Evolutionary conservation across 2,113 vertebrate species (phyloP).

Genomic region (Opisthocomus hoazin): DNA sequence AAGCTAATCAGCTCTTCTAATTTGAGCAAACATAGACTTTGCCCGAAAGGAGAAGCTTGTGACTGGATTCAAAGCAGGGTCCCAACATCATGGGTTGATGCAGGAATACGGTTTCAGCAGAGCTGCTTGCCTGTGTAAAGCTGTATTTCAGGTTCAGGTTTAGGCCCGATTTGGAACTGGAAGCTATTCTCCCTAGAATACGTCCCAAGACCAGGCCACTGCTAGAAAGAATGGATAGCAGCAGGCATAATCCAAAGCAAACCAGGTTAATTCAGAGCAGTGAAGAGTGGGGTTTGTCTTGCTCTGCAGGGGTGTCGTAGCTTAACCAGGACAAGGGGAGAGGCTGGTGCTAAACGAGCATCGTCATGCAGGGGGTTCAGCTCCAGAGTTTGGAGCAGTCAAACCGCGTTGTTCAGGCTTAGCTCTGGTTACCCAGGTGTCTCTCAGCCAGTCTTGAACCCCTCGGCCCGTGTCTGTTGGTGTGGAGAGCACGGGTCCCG

Average conservation of each 20-base stretch:
- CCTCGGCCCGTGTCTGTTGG: too few relatives aligned
- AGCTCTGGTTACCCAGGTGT: neutral
- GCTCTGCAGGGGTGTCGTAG: too few relatives aligned
- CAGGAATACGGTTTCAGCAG: neutral
- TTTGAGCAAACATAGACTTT: neutral
- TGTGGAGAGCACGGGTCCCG: neutral
- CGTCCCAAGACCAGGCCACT: neutral
- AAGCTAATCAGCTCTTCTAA: neutral
- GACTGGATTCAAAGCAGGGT: neutral
- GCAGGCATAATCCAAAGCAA: too few relatives aligned
- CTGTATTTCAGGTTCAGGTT: neutral
- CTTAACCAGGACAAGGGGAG: too few relatives aligned
- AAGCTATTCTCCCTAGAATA: neutral
- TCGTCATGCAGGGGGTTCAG: neutral
- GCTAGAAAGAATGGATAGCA: neutral
- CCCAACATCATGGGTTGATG: neutral
- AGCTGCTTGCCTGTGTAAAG: neutral
- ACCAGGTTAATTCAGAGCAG: neutral
- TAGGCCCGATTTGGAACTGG: neutral
- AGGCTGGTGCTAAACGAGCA: neutral
- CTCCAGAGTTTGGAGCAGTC: neutral
- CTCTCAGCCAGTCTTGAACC: neutral
- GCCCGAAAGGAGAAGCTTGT: neutral
- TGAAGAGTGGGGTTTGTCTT: neutral
- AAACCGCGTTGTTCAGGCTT: accelerated